Percentiles rank a stretch among this genome's conserved stretches.
Conservation (phyloP, 2,113 vertebrate species). For the Mobula birostris region DNA sequence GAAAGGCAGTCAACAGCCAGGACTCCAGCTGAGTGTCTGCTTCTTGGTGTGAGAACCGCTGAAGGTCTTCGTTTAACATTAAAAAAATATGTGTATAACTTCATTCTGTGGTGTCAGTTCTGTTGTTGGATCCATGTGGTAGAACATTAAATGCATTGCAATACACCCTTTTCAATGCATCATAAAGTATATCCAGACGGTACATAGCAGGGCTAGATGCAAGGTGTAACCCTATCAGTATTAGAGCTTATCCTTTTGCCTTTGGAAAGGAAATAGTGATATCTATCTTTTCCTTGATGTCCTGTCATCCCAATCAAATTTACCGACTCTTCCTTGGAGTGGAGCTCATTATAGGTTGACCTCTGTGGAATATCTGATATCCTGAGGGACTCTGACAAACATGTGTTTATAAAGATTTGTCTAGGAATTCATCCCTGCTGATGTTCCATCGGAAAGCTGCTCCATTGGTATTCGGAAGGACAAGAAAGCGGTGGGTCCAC, state of each 20-base stretch:
- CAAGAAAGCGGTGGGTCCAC: neutral
- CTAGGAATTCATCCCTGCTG: too few relatives aligned
- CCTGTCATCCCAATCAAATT: neutral
- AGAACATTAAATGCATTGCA: neutral
- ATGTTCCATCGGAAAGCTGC: neutral
- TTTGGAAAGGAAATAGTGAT: neutral
- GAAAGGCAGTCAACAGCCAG: neutral
- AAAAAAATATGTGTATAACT: neutral
- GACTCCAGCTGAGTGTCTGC: neutral
- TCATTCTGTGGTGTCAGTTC: neutral
- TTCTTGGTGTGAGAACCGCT: slow-evolving; percentile 3
- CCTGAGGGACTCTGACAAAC: neutral
- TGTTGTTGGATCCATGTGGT: neutral
- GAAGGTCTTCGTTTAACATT: neutral
- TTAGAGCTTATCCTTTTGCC: neutral
- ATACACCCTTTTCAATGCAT: neutral
- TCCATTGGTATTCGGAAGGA: neutral
- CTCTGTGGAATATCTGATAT: neutral
- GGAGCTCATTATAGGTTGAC: too few relatives aligned
- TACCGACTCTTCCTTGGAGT: neutral
- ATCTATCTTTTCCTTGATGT: neutral
- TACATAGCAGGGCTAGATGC: neutral
- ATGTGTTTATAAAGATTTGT: neutral
- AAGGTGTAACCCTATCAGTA: neutral
- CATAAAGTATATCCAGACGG: neutral